Base-by-base conservation (phyloP, 2,888 invertebrate genomes). In the Eutolmus rufibarbis region DNA sequence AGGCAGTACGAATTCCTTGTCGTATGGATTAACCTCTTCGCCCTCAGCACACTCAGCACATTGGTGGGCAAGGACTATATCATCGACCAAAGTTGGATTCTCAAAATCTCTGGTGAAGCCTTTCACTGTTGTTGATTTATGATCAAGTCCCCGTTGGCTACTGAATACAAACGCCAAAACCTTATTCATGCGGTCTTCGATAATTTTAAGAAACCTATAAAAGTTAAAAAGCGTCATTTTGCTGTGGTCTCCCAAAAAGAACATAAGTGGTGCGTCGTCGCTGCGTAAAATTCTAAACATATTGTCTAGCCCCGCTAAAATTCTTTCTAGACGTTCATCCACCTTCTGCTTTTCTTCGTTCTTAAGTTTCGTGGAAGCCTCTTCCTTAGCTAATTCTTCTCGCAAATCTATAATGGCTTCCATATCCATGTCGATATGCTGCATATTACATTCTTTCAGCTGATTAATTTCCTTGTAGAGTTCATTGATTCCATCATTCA, bases 171-270 rank as follows among this genome's bases (percentile, higher is more conserved):
- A 93, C 90, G 94, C 93, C 3, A 94, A 93, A 8, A 94, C 92
- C 31, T 93, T 93, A 89, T 94, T 94, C 5, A 94, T 92, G 78
- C 94, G 94, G 0, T 91, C 88, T 90, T 94, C 95, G 5, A 95
- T 90, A 28, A 94, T 92, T 87, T 92, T 92, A 0, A 94, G 91
- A 90, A 94, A 94, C 87, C 93, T 93, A 28, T 91, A 89, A 2
- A 94, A 93, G 90, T 94, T 95, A 91, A 94, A 93, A 66, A 93
- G 93, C 91, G 95, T 92, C 90, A 96, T 91, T 90, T 94, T 92
- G 89, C 93, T 92, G 92, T 95, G 92, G 92, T 94, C 92, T n/a
- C 95, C 93, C 66, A 95, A 91, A 16, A 94, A 91, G 0, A 94
- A 89, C 87, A 94, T 88, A 79, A 94, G 89, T 79, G 95, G 94